These are phyloP conservation scores for Mellilla xanthometata DNA, from an alignment of 2,888 invertebrate genomes.

Conservation along the genomic window DNA sequence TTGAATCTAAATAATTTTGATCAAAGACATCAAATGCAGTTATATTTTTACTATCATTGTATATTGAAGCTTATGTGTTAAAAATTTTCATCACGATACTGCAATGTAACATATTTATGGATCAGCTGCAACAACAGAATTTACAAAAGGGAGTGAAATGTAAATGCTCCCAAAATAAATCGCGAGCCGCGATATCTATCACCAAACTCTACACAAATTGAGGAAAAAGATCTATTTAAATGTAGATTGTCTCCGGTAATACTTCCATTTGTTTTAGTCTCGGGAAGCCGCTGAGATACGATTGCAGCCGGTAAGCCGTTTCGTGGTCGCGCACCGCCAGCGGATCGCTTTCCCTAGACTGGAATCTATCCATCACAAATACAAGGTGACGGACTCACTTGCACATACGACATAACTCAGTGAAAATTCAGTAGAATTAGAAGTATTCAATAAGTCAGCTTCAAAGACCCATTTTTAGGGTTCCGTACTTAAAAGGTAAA, in stretches of 20 bases:
- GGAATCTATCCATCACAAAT: constrained; percentile 22
- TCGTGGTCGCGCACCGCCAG: constrained; percentile 49
- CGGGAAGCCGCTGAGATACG: constrained; percentile 65
- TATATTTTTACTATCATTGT: no score
- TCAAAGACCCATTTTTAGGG: no score
- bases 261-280: constrained; percentile 82
- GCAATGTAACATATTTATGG: constrained; percentile 38
- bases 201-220: constrained; percentile 75
- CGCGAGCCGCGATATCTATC: constrained; percentile 75
- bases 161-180: constrained; percentile 75
- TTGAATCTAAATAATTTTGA: no score
- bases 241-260: constrained; percentile 79
- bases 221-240: constrained; percentile 81
- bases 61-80: no score
- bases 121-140: constrained; percentile 35
- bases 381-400: background rate
- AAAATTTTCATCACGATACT: no score
- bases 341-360: constrained; percentile 33
- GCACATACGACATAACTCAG: no score
- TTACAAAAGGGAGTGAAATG: constrained; percentile 51
- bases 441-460: no score
- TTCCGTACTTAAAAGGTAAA: no score
- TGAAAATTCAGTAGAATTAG: no score
- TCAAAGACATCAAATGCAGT: no score
- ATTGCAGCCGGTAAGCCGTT: constrained; percentile 58